Conservation (phyloP, 1,140 invertebrate genomes). For the Homarus americanus region DNA sequence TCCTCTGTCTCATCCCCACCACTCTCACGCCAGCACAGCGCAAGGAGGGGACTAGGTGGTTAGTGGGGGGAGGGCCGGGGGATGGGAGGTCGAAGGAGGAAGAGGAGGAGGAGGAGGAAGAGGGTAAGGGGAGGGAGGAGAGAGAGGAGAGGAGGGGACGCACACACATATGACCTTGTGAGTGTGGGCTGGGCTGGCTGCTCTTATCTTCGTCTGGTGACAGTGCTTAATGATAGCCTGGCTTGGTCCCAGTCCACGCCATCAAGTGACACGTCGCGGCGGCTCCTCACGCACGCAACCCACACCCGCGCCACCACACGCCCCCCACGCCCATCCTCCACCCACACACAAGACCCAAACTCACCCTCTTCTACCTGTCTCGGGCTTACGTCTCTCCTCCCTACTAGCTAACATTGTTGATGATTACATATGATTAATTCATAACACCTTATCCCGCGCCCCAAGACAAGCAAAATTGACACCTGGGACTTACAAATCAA, state of each 20-base stretch:
- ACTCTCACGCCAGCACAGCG: background rate
- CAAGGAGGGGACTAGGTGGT: no score
- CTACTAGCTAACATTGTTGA: conserved; percentile 46
- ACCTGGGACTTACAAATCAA: conserved; percentile 65
- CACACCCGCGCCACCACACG: background rate
- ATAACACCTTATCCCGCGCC: conserved; percentile 70
- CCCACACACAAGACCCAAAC: background rate
- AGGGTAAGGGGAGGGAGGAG: background rate
- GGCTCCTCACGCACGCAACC: conserved; percentile 48
- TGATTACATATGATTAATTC: conserved; percentile 73
- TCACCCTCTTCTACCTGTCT: background rate
- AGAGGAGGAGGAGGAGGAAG: background rate
- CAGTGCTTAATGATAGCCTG: conserved; percentile 66
- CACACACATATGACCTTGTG: conserved; percentile 38
- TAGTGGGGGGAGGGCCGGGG: background rate
- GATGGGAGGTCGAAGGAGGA: background rate
- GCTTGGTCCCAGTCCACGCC: conserved; percentile 35
- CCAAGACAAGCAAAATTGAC: conserved; percentile 66
- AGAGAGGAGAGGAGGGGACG: background rate
- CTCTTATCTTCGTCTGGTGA: conserved; percentile 58
- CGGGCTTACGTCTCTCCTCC: conserved; percentile 18
- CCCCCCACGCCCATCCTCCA: background rate
- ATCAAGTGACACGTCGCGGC: conserved; percentile 58
- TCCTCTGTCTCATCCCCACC: conserved; percentile 9
- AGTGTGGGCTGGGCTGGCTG: conserved; percentile 31